phyloP scores from a whole-genome alignment of 2,888 invertebrate genomes.

The Stomorhina lunata region DNA sequence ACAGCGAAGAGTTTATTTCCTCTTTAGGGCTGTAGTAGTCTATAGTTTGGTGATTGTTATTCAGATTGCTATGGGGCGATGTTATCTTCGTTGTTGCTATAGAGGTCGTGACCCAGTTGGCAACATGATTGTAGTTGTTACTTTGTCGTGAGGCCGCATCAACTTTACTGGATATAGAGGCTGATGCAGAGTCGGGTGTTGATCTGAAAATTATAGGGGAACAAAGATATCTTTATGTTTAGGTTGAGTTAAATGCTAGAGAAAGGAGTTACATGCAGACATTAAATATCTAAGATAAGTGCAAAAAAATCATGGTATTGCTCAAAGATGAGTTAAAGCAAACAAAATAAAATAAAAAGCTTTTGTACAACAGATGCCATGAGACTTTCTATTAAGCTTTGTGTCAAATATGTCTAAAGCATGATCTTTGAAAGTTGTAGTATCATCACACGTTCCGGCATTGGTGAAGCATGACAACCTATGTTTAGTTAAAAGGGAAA shows the following conservation, averaged over 20 bases:
- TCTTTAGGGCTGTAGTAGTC: slow-evolving; percentile 66
- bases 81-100: slow-evolving; percentile 76
- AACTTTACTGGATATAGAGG: slow-evolving; percentile 81
- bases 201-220: slow-evolving; percentile 76
- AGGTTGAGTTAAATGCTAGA: neutral
- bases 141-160: slow-evolving; percentile 77
- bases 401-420: slow-evolving; percentile 13
- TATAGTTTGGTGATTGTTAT: slow-evolving; percentile 46
- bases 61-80: slow-evolving; percentile 73
- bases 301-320: slow-evolving; percentile 47
- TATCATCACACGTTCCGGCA: too few relatives aligned
- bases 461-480: too few relatives aligned
- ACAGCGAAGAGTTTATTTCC: slow-evolving; percentile 76
- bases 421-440: too few relatives aligned
- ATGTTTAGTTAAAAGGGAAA: too few relatives aligned
- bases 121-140: slow-evolving; percentile 68
- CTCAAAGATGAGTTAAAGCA: neutral
- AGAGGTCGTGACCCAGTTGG: slow-evolving; percentile 75
- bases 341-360: neutral
- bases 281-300: slow-evolving; percentile 19
- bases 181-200: slow-evolving; percentile 82
- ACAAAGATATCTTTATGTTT: neutral
- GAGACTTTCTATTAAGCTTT: neutral
- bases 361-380: neutral
- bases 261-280: slow-evolving; percentile 65